A percentile compares a stretch with the other conserved stretches of the same genome.
Conservation (phyloP, 2,797 vertebrate genomes). For the Martes flavigula region DNA sequence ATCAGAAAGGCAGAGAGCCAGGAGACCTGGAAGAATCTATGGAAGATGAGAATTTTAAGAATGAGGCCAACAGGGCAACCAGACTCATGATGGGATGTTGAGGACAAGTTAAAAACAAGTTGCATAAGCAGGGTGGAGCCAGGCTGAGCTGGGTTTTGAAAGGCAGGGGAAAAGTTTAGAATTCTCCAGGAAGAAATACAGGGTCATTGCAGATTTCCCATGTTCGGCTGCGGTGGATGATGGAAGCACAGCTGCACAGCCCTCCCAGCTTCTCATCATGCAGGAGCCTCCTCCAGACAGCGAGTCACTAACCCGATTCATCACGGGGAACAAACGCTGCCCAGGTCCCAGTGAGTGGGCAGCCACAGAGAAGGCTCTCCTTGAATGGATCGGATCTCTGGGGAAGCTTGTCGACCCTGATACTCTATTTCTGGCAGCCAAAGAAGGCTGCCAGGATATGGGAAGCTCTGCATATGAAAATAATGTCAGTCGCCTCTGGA, state of each 20-base stretch:
- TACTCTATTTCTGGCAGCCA: constrained; percentile 30
- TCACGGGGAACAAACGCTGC: not conserved
- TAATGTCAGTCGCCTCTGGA: constrained; percentile 25
- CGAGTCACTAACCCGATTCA: accelerated
- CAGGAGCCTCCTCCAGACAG: not conserved
- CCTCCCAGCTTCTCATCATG: not conserved
- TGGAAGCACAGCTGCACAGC: not conserved
- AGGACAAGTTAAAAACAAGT: constrained; percentile 34
- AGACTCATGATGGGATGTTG: not conserved
- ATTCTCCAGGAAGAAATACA: not conserved
- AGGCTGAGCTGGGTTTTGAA: not conserved
- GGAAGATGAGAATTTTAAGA: not conserved
- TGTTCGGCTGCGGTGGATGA: not conserved
- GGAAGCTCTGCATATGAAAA: constrained; percentile 30
- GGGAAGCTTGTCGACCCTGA: constrained; percentile 1
- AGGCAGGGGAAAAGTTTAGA: not conserved
- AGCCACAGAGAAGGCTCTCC: not conserved
- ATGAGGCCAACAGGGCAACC: not conserved
- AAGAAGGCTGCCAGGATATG: not conserved
- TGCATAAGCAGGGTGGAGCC: constrained; percentile 9
- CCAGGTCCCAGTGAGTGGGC: not conserved
- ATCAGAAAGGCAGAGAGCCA: not conserved
- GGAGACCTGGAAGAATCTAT: not conserved
- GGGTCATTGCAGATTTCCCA: not conserved
- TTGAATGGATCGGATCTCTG: not conserved